A percentile compares a stretch with the other conserved stretches of the same genome.
Conservation (phyloP, 2,113 vertebrate species). For the Lates calcarifer region DNA sequence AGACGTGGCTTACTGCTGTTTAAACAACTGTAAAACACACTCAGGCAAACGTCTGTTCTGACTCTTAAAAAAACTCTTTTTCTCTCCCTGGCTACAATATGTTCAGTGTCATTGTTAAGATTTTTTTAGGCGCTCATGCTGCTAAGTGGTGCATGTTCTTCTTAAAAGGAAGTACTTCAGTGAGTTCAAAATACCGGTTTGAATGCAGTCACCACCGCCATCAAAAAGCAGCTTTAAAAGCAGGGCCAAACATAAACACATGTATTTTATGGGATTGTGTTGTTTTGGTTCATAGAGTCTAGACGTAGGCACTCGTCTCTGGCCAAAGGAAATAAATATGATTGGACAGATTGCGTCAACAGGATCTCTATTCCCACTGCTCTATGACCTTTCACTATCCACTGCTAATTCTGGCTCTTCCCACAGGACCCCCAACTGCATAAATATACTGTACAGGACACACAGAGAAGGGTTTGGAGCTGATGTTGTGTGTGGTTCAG, state of each 20-base stretch:
- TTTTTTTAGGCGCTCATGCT: slow-evolving; percentile 6
- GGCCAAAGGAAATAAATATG: slow-evolving; percentile 71
- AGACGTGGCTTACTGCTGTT: slow-evolving; percentile 51
- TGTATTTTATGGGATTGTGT: slow-evolving; percentile 26
- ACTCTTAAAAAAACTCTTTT: slow-evolving; percentile 22
- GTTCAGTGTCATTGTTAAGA: slow-evolving; percentile 15
- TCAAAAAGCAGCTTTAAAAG: slow-evolving; percentile 14
- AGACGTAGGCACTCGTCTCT: slow-evolving; percentile 47
- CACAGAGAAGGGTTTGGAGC: slow-evolving; percentile 42
- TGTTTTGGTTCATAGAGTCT: slow-evolving; percentile 58
- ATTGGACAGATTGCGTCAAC: slow-evolving; percentile 73
- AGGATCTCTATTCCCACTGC: slow-evolving; percentile 76
- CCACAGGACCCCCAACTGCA: slow-evolving; percentile 68
- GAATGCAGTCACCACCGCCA: background rate
- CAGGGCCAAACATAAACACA: slow-evolving; percentile 12
- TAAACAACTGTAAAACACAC: slow-evolving; percentile 61
- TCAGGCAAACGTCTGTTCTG: slow-evolving; percentile 8
- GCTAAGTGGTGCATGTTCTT: slow-evolving; percentile 17
- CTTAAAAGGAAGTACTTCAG: slow-evolving; percentile 18
- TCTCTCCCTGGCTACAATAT: slow-evolving; percentile 7
- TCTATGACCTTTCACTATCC: slow-evolving; percentile 78
- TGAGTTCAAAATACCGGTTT: background rate
- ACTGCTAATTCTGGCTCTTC: slow-evolving; percentile 82
- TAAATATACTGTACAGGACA: slow-evolving; percentile 69
- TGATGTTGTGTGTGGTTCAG: slow-evolving; percentile 9